Percentiles rank a stretch among this genome's conserved stretches.
phyloP scores from a whole-genome alignment of 2,888 invertebrate species.

The Timema cristinae region DNA sequence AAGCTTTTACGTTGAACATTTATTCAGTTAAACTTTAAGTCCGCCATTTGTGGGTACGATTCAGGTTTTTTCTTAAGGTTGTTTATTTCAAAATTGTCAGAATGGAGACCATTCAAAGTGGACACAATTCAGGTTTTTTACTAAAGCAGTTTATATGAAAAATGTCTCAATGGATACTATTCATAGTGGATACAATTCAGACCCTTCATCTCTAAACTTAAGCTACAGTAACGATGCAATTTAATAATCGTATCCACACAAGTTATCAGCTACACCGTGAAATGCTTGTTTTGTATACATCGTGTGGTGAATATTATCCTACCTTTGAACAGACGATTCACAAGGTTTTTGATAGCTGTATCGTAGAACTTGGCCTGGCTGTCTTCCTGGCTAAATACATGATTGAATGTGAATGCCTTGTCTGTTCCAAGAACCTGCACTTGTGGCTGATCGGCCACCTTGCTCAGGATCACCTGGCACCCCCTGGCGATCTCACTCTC shows the following conservation, averaged over 20 bases:
- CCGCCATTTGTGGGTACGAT: too few relatives aligned
- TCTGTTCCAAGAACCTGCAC: conserved; percentile 62
- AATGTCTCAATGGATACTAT: too few relatives aligned
- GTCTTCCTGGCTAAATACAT: conserved; percentile 69
- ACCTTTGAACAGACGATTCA: conserved; percentile 77
- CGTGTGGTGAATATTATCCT: conserved; percentile 29
- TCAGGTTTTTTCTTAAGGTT: too few relatives aligned
- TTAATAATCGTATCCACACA: conserved; percentile 3
- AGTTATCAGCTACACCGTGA: neutral
- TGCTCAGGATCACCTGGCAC: conserved; percentile 68
- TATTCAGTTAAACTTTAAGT: too few relatives aligned
- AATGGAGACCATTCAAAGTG: too few relatives aligned
- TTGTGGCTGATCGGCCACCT: conserved; percentile 61
- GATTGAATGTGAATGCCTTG: conserved; percentile 77
- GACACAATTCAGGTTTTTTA: too few relatives aligned
- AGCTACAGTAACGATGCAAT: conserved; percentile 2
- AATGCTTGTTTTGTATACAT: neutral
- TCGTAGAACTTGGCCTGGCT: conserved; percentile 71
- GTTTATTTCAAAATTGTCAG: too few relatives aligned
- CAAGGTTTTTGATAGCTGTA: conserved; percentile 63
- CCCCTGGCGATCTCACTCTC: conserved; percentile 67
- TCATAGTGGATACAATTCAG: too few relatives aligned
- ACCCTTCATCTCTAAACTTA: neutral
- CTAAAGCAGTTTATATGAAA: too few relatives aligned
- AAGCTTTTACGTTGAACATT: too few relatives aligned